Evolutionary conservation across 92 coral and sea anemone genomes (phyloP), one percentile per base, ranked within the genome.

Genomic region (Phenganax marumi): DNA sequence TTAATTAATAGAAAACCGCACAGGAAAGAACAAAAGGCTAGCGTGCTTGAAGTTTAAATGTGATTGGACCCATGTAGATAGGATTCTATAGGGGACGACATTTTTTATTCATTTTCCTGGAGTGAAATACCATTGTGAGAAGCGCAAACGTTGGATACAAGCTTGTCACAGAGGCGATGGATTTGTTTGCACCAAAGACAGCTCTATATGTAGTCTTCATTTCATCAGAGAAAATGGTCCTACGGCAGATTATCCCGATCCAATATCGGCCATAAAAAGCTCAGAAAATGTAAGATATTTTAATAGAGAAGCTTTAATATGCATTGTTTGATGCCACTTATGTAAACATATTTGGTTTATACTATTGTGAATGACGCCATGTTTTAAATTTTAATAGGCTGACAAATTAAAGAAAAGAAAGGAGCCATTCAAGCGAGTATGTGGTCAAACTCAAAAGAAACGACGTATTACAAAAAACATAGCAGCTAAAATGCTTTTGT

Each of bases 161-260:
- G 85, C 85, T 66, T 84, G 88, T 50, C 85, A 80, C 61, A 81
- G 85, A 70, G 81, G 87, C n/a, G 85, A 88, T 80, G 79, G 82
- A 50, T 84, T 87, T 57, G 81, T 76, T 56, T 78, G 82, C 70
- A 79, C 85, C 69, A 84, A 83, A 68, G 86, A 87, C 66, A 77
- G 87, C 46, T 87, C 55, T 47, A 55, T 83, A 61, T 87, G 87
- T 77, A 70, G 88, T 47, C 9, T 87, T 46, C 85, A 84, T 70
- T 87, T 87, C 74, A 88, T 55, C 50, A 84, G 88, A 76, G 88
- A 71, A 77, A 87, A 83, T 77, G 90, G 87, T 48, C 90, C 90
- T 75, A 83, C 87, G 43, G 12, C 65, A 68, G 84, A 83, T 12
- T 49, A 87, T 66, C 88, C 85, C 23, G 88, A 78, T 82, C 88